Percentiles rank a stretch among this genome's conserved stretches.
Conservation (phyloP, 2,888 invertebrate genomes). For the Augiades crinisus region DNA sequence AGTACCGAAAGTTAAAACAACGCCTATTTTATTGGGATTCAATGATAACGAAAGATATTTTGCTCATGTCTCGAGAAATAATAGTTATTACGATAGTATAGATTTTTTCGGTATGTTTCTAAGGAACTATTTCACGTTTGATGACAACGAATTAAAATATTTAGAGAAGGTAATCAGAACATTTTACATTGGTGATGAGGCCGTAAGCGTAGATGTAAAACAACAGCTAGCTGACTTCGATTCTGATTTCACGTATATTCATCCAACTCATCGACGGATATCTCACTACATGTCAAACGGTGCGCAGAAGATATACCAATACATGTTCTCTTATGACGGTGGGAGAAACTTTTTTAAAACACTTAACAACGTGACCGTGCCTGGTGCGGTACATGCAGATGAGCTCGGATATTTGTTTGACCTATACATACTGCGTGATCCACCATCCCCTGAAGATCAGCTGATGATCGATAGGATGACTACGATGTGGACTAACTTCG, state of each 20-base stretch:
- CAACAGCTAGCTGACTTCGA: constrained; percentile 34
- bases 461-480: constrained; percentile 37
- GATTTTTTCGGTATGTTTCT: constrained; percentile 34
- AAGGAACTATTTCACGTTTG: constrained; percentile 31
- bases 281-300: constrained; percentile 36
- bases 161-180: constrained; percentile 32
- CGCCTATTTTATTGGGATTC: constrained; percentile 49
- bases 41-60: constrained; percentile 43
- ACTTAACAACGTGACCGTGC: constrained; percentile 3
- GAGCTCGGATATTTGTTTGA: constrained; percentile 45
- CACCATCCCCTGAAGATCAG: constrained; percentile 33
- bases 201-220: constrained; percentile 26
- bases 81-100: constrained; percentile 36
- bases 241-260: constrained; percentile 39
- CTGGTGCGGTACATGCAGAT: constrained; percentile 38
- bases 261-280: constrained; percentile 38
- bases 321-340: constrained; percentile 40
- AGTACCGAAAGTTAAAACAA: constrained; percentile 40
- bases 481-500: constrained; percentile 42
- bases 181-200: constrained; percentile 42
- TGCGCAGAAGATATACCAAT: constrained; percentile 35
- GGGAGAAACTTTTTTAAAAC: constrained; percentile 29
- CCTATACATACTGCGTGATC: constrained; percentile 28
- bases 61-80: constrained; percentile 28
- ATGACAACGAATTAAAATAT: constrained; percentile 31